Base-by-base conservation (phyloP, 2,888 invertebrate species). In the Bhutanitis thaidina region DNA sequence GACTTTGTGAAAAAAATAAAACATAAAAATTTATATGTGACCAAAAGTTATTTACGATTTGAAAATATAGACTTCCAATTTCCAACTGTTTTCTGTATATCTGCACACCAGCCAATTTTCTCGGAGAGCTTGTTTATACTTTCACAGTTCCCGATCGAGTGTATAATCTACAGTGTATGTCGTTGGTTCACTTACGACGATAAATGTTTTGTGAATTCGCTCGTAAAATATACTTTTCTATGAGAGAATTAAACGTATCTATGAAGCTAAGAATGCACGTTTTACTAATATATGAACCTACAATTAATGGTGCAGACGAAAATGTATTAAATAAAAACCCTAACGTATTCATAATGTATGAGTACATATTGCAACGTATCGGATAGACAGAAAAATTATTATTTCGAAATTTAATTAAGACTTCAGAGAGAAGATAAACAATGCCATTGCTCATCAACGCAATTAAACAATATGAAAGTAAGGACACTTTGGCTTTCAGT, bases 101-200 rank as follows among this genome's bases (percentile, higher is more conserved):
- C 59, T 65, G 54, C 67, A 70, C 60, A 62, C 61, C 61, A 69
- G 76, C 72, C 77, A 79, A 80, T 83, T 78, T 80, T 74, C 75
- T 71, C 48, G 15, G 15, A 25, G 43, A 68, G 53, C 62, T 67
- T 71, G 60, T 74, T 76, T 71, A 65, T 68, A 67, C 60, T 74
- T 67, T 69, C 60, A 58, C 63, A 65, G 61, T 73, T 69, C 66
- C 48, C 56, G 43, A 60, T 52, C 51, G 50, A 48, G 37, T 45
- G 30, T 25, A 32, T 37, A 37, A 14, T 47, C 40, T 30, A 13
- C 32, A 29, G 41, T 15, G 47, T 1, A 27, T 35, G 27, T 43
- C 14, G 20, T 43, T 49, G 43, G 29, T 49, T 27, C 13, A 43
- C 38, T 35, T 40, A 35, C 36, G 29, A 16, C 13, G 25, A 40